Evolutionary conservation across 2,113 vertebrate genomes (phyloP), one percentile per base, ranked within the genome.

Genomic region (Lontra canadensis): DNA sequence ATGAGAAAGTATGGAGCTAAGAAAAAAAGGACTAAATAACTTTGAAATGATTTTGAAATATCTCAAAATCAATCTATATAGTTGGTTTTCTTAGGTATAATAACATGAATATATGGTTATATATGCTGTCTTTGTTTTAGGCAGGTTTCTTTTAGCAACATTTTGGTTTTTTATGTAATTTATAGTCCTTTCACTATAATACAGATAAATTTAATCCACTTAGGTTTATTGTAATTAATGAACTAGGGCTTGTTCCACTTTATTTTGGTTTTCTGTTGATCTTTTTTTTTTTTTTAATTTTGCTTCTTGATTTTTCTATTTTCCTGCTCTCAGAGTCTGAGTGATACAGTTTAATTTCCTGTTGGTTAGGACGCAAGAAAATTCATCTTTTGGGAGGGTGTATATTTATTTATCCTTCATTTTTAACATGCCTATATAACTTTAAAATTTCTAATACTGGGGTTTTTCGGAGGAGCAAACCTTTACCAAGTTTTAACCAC

Each of bases 71-170:
- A 61, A 31, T 13, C 42, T 73, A 55, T 15, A 88, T 7, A 55
- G 25, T n/a, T 88, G 69, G 18, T 79, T 91, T 94, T 88, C 61
- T 69, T 61, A 94, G 23, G 44, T 23, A 47, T 79, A 42, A 14
- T 6, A 57, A 52, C 12, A 49, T 11, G 59, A n/a, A 5, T 36
- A 15, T 67, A 34, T 6, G 89, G 44, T 65, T 98, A 1, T 47
- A 98, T 5, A 98, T 79, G 1, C 0, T 83, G 1, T 31, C 90
- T 4, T 7, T 97, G 96, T 36, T 88, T 69, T 57, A 78, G 4
- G 36, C 25, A 80, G 29, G 65, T 86, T 93, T 90, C 57, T 39
- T 94, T 94, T n/a, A 92, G 25, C 4, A 39, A 20, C 42, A 52
- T 26, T 76, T 85, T 80, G n/a, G 12, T 86, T 85, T 85, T 94